Base-by-base conservation (phyloP, 2,113 vertebrate species). In the Actenoides lindsayi region DNA sequence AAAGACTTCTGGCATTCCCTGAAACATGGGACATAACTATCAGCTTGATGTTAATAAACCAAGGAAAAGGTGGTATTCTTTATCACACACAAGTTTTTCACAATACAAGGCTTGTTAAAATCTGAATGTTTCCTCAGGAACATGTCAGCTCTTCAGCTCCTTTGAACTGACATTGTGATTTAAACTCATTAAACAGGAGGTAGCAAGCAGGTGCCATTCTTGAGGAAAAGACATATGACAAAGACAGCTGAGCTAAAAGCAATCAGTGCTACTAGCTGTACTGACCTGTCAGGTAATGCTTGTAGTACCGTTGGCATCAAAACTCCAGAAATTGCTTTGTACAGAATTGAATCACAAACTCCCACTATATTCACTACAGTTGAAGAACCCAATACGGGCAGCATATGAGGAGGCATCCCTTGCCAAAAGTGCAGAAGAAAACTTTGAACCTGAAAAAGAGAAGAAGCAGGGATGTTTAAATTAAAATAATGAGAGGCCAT, bases 391-490 rank as follows among this genome's bases (percentile, higher is more conserved):
- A 99, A 97, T 53, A 99, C 99, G 0, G 99, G 99, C 89, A 99
- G 98, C 99, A 99, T 99, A 97, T 99, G 99, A 84, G 99, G 99
- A 0, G 99, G 99, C 99, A 99, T 99, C 81, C 99, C 99, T 98
- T 99, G 99, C 99, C 99, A 99, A 98, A 99, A 99, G 99, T 99
- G 99, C 98, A 99, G 98, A 98, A 99, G 98, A 98, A 99, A 99
- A 97, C 99, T 99, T 97, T 99, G 99, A 98, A 99, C 99, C 99
- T 99, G 97, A 35, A 85, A 39, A 64, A 3, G 30, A 84, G 80
- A 89, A 94, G 64, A 18, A 91, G 30, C 19, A 64, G 73, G 30
- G 57, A 35, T 27, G 35, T 67, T 74, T 76, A 91, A 83, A 95
- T 51, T 92, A 41, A 83, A 68, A 85, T 27, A 76, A 85, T 30